A percentile compares a stretch with the other conserved stretches of the same genome.
Conservation (phyloP, 2,888 invertebrate genomes). For the Drosophila sordidula region DNA sequence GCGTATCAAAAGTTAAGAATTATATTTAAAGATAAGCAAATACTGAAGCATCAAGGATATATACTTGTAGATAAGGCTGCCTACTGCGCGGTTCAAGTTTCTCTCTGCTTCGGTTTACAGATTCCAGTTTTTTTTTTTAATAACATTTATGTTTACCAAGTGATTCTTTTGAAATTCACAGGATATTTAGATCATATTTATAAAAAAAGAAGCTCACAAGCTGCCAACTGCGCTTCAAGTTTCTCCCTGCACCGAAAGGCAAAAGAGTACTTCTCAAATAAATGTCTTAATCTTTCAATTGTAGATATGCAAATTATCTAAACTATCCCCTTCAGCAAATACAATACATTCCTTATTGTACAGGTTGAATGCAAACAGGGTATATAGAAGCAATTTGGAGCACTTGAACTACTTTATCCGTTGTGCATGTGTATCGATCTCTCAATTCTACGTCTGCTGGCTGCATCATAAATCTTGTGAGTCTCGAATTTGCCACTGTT, state of each 20-base stretch:
- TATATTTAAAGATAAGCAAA: neutral
- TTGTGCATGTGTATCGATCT: conserved; percentile 7
- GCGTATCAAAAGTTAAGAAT: neutral
- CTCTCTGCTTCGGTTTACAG: neutral
- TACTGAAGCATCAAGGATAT: neutral
- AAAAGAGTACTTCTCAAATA: too few relatives aligned
- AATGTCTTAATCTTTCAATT: too few relatives aligned
- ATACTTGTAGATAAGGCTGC: neutral
- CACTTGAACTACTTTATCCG: neutral
- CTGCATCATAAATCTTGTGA: conserved; percentile 69
- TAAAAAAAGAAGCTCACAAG: too few relatives aligned
- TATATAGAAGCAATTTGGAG: conserved; percentile 4
- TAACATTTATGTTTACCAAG: neutral
- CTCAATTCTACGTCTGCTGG: conserved; percentile 9
- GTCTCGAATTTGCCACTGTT: conserved; percentile 42
- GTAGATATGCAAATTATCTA: too few relatives aligned
- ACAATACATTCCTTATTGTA: too few relatives aligned
- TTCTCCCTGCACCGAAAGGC: too few relatives aligned
- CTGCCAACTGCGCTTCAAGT: too few relatives aligned
- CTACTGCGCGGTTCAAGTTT: neutral
- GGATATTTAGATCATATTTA: neutral
- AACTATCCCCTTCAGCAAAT: too few relatives aligned
- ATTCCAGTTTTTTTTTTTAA: too few relatives aligned
- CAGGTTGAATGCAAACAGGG: conserved; percentile 1
- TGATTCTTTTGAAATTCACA: neutral